These are phyloP conservation scores for Ellobium chinense DNA, from an alignment of 2,888 invertebrate genomes.

Conservation along the genomic window DNA sequence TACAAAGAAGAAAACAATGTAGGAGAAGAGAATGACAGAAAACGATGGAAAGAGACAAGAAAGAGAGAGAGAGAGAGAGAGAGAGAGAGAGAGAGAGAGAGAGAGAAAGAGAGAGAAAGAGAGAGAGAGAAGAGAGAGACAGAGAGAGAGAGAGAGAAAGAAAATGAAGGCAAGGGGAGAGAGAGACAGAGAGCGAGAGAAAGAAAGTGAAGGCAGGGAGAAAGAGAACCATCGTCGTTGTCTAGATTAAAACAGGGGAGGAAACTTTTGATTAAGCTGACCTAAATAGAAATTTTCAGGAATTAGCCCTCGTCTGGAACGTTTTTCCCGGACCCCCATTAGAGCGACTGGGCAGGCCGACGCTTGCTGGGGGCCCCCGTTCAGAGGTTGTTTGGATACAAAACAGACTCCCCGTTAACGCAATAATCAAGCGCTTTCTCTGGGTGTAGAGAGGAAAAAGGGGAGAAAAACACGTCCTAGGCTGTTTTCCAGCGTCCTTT, in stretches of 20 bases:
- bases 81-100: background rate
- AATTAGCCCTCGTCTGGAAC: slow-evolving; percentile 7
- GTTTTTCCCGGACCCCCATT: background rate
- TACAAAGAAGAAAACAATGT: background rate
- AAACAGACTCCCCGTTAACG: slow-evolving; percentile 25
- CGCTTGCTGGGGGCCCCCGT: background rate
- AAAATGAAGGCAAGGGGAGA: background rate
- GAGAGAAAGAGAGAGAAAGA: background rate
- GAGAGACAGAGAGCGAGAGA: background rate
- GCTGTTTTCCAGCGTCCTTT: too few species aligned
- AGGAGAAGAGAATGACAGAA: background rate
- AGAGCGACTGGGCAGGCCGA: background rate
- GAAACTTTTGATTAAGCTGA: background rate
- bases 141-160: background rate
- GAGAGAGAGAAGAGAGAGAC: background rate
- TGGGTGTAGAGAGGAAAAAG: background rate
- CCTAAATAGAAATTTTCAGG: slow-evolving; percentile 15
- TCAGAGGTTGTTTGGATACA: slow-evolving; percentile 25
- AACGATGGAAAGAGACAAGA: background rate
- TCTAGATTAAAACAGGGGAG: slow-evolving; percentile 9
- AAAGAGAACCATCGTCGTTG: background rate
- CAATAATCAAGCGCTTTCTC: slow-evolving; percentile 30
- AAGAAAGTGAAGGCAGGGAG: background rate
- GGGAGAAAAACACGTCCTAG: background rate
- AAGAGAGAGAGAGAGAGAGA: background rate